A percentile compares a stretch with the other conserved stretches of the same genome.
Evolutionary conservation across 2,888 invertebrate genomes (phyloP).

Genomic region (Phyllotreta striolata): DNA sequence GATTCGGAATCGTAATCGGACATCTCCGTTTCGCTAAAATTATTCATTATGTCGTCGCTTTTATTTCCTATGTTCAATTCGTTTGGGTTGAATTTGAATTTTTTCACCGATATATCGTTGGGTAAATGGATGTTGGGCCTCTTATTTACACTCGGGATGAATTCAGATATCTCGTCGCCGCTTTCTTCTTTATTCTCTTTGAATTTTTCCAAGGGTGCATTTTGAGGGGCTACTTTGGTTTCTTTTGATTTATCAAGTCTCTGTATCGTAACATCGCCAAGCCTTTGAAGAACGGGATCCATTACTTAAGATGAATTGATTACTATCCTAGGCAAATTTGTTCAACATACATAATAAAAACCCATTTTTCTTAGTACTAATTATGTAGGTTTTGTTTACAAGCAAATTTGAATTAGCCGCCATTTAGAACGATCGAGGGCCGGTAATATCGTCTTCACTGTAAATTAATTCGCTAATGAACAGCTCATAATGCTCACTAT

Average conservation of each 20-base stretch:
- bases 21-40: constrained; percentile 57
- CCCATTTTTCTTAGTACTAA: constrained; percentile 7
- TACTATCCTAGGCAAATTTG: constrained; percentile 1
- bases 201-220: constrained; percentile 43
- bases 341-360: constrained; percentile 5
- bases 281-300: constrained; percentile 66
- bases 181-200: constrained; percentile 49
- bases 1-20: constrained; percentile 58
- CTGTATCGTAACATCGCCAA: constrained; percentile 70
- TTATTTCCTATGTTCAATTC: constrained; percentile 44
- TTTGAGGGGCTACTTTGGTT: constrained; percentile 47
- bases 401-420: constrained; percentile 53
- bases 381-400: constrained; percentile 47
- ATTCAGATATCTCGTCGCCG: constrained; percentile 43
- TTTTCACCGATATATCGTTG: constrained; percentile 49
- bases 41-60: constrained; percentile 45
- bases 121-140: constrained; percentile 32
- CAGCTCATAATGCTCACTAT: neutral
- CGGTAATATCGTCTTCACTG: constrained; percentile 42
- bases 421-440: constrained; percentile 48
- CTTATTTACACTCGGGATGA: constrained; percentile 44
- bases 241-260: constrained; percentile 59
- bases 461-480: constrained; percentile 24
- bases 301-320: constrained; percentile 53
- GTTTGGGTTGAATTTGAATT: constrained; percentile 48